Base-by-base conservation (phyloP, 2,113 vertebrate species). In the Microcebus tavaratra region DNA sequence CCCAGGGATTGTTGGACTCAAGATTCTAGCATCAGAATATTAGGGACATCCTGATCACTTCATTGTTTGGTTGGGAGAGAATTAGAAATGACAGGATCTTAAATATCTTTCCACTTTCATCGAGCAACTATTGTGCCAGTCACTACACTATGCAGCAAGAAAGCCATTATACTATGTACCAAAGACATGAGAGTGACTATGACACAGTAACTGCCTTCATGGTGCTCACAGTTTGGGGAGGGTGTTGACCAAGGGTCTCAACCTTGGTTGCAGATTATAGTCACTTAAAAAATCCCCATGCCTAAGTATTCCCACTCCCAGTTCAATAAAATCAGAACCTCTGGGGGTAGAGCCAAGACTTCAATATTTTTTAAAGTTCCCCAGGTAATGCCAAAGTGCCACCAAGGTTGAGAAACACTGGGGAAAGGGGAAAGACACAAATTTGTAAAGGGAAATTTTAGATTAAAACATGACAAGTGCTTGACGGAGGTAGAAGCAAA, bases 21-120 rank as follows among this genome's bases (percentile, higher is more conserved):
- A 87, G 50, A 84, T n/a, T 93, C 45, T 48, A 76, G 36, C 50
- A 96, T 85, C 29, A 85, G 85, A 85, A 85, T 90, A 29, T 94
- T 90, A 79, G 65, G 29, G 34, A 53, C 89, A 90, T 76, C 25
- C 17, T 83, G 48, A 70, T 79, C 45, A 80, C 67, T 85, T 88
- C 36, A 65, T 90, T 97, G 53, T 8, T 88, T 72, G 59, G 13
- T 65, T 96, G 94, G 82, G 34, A 96, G 80, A 94, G 34, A 91
- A 88, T 81, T 8, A 81, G 76, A 94, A 94, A 90, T 93, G 91
- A 42, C 17, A 93, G 73, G 83, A 78, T 57, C 53, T 94, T 92
- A 76, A 84, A 83, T 90, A 39, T 34, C 45, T 84, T 88, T 8
- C 17, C 80, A 61, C 6, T 55, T 63, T 94, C 88, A 59, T 34